Evolutionary conservation across 2,113 vertebrate genomes (phyloP), one percentile per base, ranked within the genome.

Genomic region (Amblyopsis rosae): DNA sequence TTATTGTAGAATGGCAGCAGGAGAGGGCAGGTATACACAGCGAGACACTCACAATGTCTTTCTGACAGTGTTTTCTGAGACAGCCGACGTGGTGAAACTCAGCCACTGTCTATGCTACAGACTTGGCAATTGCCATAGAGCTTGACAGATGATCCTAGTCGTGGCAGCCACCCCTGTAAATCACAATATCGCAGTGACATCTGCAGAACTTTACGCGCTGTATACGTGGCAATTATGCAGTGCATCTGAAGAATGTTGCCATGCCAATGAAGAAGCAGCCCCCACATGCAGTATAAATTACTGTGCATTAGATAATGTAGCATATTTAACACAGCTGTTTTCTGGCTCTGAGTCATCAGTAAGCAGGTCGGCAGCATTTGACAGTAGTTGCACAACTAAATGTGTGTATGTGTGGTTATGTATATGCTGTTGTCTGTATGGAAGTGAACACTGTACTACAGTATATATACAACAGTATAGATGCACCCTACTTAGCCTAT

Each of bases 1-100:
- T 89, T 88, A 89, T 79, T 79, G 84, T 80, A 61, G 68, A 75
- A 81, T 79, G 86, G 85, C 85, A 88, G 87, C 80, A 70, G 77
- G 81, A 82, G 76, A 65, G 80, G 76, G 85, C 76, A 86, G 83
- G 80, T 81, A 81, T 70, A 76, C 78, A 72, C 47, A 55, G 73
- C 56, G 83, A 84, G 80, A 81, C 70, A 49, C 76, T 80, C 60
- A 50, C 73, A 77, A 59, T 77, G 80, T 82, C 79, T 83, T 78
- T 73, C 72, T 85, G 69, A 56, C 75, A 85, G 75, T 68, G 80
- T 80, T 83, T 33, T 84, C 79, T 72, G 70, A 83, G 79, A 87
- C 80, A 86, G 83, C 68, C 67, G 7, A 61, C 15, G 11, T 73
- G 62, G 82, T 84, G 77, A 84, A 86, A 76, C 62, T 26, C 68